These are phyloP conservation scores for Lophius americanus DNA, from an alignment of 2,797 vertebrate genomes.

Conservation along the genomic window DNA sequence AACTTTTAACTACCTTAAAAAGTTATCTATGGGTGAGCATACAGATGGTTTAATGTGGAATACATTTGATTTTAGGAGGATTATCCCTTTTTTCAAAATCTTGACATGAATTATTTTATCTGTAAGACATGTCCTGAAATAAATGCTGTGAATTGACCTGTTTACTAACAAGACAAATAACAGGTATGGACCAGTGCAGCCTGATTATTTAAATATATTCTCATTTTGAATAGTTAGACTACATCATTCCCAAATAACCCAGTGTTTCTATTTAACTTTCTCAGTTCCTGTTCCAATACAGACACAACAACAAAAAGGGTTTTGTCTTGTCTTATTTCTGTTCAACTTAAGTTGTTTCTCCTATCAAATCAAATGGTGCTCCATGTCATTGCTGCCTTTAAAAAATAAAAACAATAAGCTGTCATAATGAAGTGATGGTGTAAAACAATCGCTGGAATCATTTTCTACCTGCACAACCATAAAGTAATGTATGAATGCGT, in stretches of 20 bases:
- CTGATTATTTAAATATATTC: not conserved
- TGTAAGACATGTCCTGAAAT: not conserved
- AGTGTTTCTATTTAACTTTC: not conserved
- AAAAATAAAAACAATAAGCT: constrained; percentile 36
- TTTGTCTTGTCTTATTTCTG: constrained; percentile 2
- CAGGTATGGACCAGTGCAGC: not conserved
- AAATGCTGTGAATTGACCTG: not conserved
- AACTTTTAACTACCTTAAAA: constrained; percentile 4
- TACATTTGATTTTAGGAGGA: not conserved
- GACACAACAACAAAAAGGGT: not conserved
- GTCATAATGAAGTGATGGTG: constrained; percentile 48
- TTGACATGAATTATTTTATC: constrained; percentile 3
- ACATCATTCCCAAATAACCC: not conserved
- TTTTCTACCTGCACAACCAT: constrained; percentile 33
- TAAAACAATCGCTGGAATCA: constrained; percentile 33
- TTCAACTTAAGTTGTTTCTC: constrained; percentile 8
- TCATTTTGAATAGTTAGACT: not conserved
- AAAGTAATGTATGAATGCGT: constrained; percentile 41
- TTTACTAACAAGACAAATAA: not conserved
- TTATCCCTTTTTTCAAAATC: not conserved
- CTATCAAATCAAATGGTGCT: constrained; percentile 59
- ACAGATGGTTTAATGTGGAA: not conserved
- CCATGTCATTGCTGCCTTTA: constrained; percentile 35
- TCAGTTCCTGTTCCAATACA: not conserved
- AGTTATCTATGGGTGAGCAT: not conserved